phyloP scores from a whole-genome alignment of 37 sponge, comb jelly and placozoan species.

The Aphrocallistes beatrix region DNA sequence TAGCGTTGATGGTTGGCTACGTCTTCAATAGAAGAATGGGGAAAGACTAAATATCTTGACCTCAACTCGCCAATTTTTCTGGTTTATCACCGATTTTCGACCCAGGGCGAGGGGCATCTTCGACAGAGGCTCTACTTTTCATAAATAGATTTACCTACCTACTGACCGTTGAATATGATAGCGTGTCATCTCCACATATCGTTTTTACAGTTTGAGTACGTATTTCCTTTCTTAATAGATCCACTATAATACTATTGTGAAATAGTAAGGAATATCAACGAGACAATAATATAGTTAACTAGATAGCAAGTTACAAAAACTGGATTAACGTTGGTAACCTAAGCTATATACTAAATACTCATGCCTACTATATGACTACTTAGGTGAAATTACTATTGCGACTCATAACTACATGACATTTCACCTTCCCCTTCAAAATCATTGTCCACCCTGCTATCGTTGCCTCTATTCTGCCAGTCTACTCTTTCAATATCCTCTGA shows the following conservation, averaged over 20 bases:
- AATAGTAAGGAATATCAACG: not conserved
- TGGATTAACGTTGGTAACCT: not conserved
- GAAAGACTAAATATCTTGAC: too few species aligned
- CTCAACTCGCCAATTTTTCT: too few species aligned
- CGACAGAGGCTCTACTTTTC: not conserved
- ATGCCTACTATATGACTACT: not conserved
- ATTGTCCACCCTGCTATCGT: not conserved
- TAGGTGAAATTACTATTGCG: not conserved
- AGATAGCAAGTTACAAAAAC: not conserved
- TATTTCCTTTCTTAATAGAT: too few species aligned
- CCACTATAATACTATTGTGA: not conserved
- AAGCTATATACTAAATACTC: not conserved
- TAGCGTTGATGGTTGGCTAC: too few species aligned
- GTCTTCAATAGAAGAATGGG: too few species aligned
- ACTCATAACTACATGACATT: not conserved
- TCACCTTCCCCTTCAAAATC: not conserved
- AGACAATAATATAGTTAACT: not conserved
- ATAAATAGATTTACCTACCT: not conserved
- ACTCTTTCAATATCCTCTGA: too few species aligned
- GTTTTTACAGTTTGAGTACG: too few species aligned
- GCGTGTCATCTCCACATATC: not conserved
- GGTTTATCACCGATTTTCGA: too few species aligned
- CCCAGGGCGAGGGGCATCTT: not conserved
- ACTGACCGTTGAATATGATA: not conserved
- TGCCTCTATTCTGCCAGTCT: too few species aligned